phyloP scores from a whole-genome alignment of 1,140 invertebrate genomes.

The Drosophila sproati region DNA sequence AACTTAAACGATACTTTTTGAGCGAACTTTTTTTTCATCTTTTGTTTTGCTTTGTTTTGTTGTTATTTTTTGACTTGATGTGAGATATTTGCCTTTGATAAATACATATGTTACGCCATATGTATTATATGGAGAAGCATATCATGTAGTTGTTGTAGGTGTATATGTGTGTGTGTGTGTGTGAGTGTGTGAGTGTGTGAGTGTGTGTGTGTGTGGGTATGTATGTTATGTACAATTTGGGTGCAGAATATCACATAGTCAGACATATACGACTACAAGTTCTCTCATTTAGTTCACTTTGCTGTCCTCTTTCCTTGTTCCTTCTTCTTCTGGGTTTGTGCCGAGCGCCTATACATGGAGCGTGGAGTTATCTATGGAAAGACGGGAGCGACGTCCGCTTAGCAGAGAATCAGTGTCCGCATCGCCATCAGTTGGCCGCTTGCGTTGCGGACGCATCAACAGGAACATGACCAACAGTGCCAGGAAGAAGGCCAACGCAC shows the following conservation, averaged over 20 bases:
- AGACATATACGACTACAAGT: conserved; percentile 79
- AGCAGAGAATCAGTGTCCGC: conserved; percentile 66
- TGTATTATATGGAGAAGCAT: conserved; percentile 4
- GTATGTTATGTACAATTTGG: conserved; percentile 57
- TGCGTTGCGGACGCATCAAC: conserved; percentile 71
- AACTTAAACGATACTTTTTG: conserved; percentile 70
- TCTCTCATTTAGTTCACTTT: conserved; percentile 46
- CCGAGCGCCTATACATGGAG: conserved; percentile 57
- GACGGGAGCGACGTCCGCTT: conserved; percentile 44
- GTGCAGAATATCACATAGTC: conserved; percentile 79
- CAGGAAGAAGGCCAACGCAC: conserved; percentile 71
- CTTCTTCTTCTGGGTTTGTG: not conserved
- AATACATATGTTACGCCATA: conserved; percentile 13
- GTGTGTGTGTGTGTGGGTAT: conserved; percentile 42
- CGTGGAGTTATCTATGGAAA: conserved; percentile 64
- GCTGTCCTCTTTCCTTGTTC: not conserved
- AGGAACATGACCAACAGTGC: conserved; percentile 73
- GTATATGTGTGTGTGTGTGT: conserved; percentile 6
- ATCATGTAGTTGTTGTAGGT: conserved; percentile 5
- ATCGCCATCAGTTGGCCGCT: conserved; percentile 45
- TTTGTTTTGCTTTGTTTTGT: conserved; percentile 1
- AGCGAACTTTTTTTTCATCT: conserved; percentile 52
- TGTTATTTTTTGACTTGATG: conserved; percentile 44
- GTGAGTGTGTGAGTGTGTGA: conserved; percentile 45
- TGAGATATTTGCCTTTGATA: conserved; percentile 49